These are phyloP conservation scores for Tholera decimalis DNA, from an alignment of 2,888 invertebrate species.

Conservation along the genomic window DNA sequence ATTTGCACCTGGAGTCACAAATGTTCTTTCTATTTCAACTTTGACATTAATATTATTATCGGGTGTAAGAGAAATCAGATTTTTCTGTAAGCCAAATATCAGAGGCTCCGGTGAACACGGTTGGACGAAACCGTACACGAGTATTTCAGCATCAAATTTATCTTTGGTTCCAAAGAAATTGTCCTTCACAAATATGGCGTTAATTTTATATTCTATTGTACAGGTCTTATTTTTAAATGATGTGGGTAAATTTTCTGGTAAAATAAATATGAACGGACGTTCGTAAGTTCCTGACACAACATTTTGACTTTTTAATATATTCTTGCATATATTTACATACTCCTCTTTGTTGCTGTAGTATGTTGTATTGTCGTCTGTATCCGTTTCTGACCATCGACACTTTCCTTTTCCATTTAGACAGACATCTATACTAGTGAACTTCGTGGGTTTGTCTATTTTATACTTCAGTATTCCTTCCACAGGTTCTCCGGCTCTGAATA, in stretches of 20 bases:
- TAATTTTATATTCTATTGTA: constrained; percentile 45
- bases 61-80: constrained; percentile 1
- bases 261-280: constrained; percentile 30
- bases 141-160: constrained; percentile 32
- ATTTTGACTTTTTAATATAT: constrained; percentile 28
- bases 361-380: background rate
- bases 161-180: constrained; percentile 28
- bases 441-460: constrained; percentile 57
- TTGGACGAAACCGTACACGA: constrained; percentile 28
- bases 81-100: constrained; percentile 39
- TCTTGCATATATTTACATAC: constrained; percentile 46
- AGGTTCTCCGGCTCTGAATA: constrained; percentile 60
- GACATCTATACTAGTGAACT: constrained; percentile 46
- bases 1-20: constrained; percentile 50
- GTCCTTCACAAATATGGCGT: constrained; percentile 29
- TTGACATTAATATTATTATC: constrained; percentile 15
- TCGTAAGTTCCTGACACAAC: constrained; percentile 18
- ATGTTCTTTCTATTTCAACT: constrained; percentile 33
- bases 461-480: constrained; percentile 65
- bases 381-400: constrained; percentile 19
- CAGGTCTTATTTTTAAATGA: constrained; percentile 33
- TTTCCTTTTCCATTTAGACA: background rate
- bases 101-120: constrained; percentile 32
- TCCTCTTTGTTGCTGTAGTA: constrained; percentile 49
- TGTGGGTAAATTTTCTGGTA: constrained; percentile 52